These are phyloP conservation scores for Tinea semifulvella DNA, from an alignment of 2,888 invertebrate genomes.

Conservation along the genomic window DNA sequence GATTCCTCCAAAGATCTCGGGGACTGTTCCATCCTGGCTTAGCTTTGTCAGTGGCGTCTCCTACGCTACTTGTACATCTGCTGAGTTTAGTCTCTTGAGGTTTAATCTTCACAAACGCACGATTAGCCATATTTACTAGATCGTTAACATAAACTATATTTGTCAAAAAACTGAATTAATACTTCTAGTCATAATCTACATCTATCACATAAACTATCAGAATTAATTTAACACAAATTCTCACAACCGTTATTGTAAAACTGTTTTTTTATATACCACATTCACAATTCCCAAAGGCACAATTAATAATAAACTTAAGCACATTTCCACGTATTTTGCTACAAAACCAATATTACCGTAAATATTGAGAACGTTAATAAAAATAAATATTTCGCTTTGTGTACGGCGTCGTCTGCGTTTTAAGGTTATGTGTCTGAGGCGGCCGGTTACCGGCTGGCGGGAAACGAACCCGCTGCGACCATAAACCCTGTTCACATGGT, in stretches of 20 bases:
- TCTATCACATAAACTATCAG: too few relatives aligned
- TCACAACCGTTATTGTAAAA: too few relatives aligned
- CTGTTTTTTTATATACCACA: too few relatives aligned
- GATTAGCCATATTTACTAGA: slow-evolving; percentile 40
- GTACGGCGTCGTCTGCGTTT: slow-evolving; percentile 43
- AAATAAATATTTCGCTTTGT: neutral
- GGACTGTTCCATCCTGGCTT: slow-evolving; percentile 61
- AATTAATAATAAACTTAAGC: too few relatives aligned
- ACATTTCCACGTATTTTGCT: too few relatives aligned
- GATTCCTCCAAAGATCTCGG: slow-evolving; percentile 58
- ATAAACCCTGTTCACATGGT: slow-evolving; percentile 4
- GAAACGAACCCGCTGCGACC: slow-evolving; percentile 28
- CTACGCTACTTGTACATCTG: slow-evolving; percentile 55
- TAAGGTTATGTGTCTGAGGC: slow-evolving; percentile 52
- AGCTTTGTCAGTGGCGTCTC: slow-evolving; percentile 49
- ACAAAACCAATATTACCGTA: too few relatives aligned
- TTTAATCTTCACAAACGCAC: slow-evolving; percentile 36
- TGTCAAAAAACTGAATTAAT: too few relatives aligned
- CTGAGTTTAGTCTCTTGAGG: slow-evolving; percentile 42
- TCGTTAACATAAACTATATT: neutral
- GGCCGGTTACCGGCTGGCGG: slow-evolving; percentile 36
- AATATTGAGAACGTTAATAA: neutral
- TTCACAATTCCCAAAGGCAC: too few relatives aligned
- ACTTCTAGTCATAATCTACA: too few relatives aligned
- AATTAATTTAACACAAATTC: too few relatives aligned